These are phyloP conservation scores for Onthophagus taurus DNA, from an alignment of 1,140 invertebrate genomes.

Conservation along the genomic window DNA sequence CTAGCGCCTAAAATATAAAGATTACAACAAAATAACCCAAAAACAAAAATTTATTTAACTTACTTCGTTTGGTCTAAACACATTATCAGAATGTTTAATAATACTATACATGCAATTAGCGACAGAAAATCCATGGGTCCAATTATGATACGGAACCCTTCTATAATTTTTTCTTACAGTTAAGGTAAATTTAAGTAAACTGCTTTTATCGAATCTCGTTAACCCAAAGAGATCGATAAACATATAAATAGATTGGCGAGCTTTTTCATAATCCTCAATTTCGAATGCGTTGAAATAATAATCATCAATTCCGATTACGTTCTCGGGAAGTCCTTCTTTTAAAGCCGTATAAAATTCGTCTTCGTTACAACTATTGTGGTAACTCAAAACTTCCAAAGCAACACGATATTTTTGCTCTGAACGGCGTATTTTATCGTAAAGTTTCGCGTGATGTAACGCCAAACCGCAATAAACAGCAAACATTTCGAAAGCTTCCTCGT, in stretches of 20 bases:
- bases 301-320: slow-evolving; percentile 40
- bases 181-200: slow-evolving; percentile 61
- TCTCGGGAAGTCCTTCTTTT: slow-evolving; percentile 33
- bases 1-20: slow-evolving; percentile 51
- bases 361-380: slow-evolving; percentile 70
- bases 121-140: slow-evolving; percentile 77
- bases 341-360: slow-evolving; percentile 49
- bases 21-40: slow-evolving; percentile 15
- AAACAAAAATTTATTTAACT: slow-evolving; percentile 15
- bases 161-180: slow-evolving; percentile 79
- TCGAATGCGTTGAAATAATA: slow-evolving; percentile 65
- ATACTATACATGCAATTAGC: slow-evolving; percentile 75
- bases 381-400: slow-evolving; percentile 68
- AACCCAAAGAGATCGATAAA: slow-evolving; percentile 55
- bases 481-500: slow-evolving; percentile 74
- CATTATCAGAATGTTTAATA: slow-evolving; percentile 48
- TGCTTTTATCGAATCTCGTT: slow-evolving; percentile 48
- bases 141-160: slow-evolving; percentile 75
- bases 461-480: slow-evolving; percentile 80
- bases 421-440: slow-evolving; percentile 73
- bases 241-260: slow-evolving; percentile 59
- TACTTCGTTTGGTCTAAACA: slow-evolving; percentile 53
- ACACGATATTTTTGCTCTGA: slow-evolving; percentile 79
- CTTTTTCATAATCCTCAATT: slow-evolving; percentile 58
- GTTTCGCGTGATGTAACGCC: slow-evolving; percentile 73